Base-by-base conservation (phyloP, 2,797 vertebrate genomes). In the Pitangus sulphuratus region DNA sequence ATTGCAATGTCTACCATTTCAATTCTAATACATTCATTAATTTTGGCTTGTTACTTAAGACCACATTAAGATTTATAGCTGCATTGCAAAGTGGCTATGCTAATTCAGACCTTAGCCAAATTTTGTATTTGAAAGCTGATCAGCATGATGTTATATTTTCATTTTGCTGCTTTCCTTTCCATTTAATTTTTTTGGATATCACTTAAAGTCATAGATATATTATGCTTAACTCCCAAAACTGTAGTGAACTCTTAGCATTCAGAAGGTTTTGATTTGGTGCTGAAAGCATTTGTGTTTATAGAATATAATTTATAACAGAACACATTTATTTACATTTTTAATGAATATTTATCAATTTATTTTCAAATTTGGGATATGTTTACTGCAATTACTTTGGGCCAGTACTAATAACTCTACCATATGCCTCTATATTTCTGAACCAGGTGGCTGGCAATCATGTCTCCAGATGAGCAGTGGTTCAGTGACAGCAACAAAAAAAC, bases 401-500 rank as follows among this genome's bases (percentile, higher is more conserved):
- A 87, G 31, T 72, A 62, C 84, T 93, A 90, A 84, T 89, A 90
- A 51, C 61, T 48, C 25, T 57, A 40, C 80, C 79, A 91, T 96
- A 96, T 94, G 68, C 13, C 78, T 72, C 28, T 62, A 15, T 40
- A 70, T 95, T 90, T 94, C 33, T 90, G 45, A 87, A 94, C 54
- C 88, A 95, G 77, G 88, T 95, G 78, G 61, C 51, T 94, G 83
- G 54, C 68, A 89, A 31, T 69, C 71, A 39, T 10, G 3, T 37
- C 39, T 94, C 68, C 81, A 94, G 83, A 93, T 84, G 71, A 93
- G 25, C 61, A 77, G 44, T 8, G 1, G 47, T 82, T 95, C 51
- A 87, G 44, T 66, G 71, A 80, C 53, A 88, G 72, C n/a, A 58
- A 65, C 62, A 89, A 71, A 64, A 86, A 65, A 2, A 42, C 8